These are phyloP conservation scores for Philotrypesis tridentata DNA, from an alignment of 1,140 invertebrate species.

Conservation along the genomic window DNA sequence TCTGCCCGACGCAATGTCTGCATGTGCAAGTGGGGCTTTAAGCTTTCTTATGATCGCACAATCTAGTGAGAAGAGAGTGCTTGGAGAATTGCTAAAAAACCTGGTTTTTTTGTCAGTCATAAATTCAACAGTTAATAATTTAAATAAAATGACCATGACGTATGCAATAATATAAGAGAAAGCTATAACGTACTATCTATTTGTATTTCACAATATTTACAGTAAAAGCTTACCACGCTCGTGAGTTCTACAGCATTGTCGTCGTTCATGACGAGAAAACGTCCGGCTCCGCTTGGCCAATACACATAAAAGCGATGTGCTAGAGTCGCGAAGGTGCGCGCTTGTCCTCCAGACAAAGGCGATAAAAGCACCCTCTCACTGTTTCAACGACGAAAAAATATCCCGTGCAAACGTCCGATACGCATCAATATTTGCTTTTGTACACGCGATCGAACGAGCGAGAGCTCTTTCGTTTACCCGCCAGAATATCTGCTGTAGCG, in stretches of 20 bases:
- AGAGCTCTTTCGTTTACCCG: not conserved
- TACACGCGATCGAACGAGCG: not conserved
- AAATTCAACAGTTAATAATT: too few species aligned
- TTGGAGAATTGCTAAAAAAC: too few species aligned
- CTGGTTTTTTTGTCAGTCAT: too few species aligned
- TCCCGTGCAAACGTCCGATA: not conserved
- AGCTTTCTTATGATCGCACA: too few species aligned
- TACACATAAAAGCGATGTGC: not conserved
- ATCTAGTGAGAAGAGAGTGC: too few species aligned
- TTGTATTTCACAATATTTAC: not conserved
- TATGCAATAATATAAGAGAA: too few species aligned
- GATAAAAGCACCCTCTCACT: not conserved
- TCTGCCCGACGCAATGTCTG: too few species aligned
- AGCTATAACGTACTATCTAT: not conserved
- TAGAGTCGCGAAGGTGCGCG: not conserved
- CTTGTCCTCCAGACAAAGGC: not conserved
- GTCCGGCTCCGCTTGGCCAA: not conserved
- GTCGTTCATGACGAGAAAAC: conserved; percentile 8
- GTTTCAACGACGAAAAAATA: not conserved
- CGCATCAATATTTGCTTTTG: not conserved
- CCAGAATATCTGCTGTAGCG: not conserved
- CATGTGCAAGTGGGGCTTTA: too few species aligned
- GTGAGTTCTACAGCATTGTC: conserved; percentile 24
- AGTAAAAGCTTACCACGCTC: conserved; percentile 31
- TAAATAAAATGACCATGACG: too few species aligned